A percentile compares a stretch with the other conserved stretches of the same genome.
These are phyloP conservation scores for Drosophila pruinosa DNA, from an alignment of 1,140 invertebrate species.

Conservation along the genomic window DNA sequence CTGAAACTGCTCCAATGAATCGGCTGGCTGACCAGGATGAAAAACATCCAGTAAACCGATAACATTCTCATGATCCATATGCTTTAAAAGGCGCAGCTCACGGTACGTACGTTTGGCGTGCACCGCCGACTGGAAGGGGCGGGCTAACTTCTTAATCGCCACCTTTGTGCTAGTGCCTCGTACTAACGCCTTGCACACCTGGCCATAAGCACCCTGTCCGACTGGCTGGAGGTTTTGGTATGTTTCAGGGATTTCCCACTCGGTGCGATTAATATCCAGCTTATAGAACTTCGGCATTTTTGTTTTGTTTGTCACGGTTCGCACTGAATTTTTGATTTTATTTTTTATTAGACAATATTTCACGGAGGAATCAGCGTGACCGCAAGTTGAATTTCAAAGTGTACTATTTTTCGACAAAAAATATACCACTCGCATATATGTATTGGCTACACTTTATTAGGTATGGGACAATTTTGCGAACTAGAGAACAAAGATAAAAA, in stretches of 20 bases:
- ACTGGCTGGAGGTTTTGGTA: slow-evolving; percentile 97
- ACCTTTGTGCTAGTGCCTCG: slow-evolving; percentile 91
- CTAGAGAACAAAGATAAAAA: too few species aligned
- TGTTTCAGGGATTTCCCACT: slow-evolving; percentile 97
- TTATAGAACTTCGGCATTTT: slow-evolving; percentile 87
- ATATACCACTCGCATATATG: too few species aligned
- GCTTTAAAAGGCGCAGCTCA: slow-evolving; percentile 97
- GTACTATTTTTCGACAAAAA: too few species aligned
- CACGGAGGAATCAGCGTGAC: slow-evolving; percentile 38
- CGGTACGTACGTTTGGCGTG: slow-evolving; percentile 99
- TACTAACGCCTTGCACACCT: slow-evolving; percentile 89
- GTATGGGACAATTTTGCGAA: too few species aligned
- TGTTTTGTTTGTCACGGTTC: background rate
- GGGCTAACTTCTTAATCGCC: slow-evolving; percentile 98
- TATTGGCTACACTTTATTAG: too few species aligned
- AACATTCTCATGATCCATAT: slow-evolving; percentile 99
- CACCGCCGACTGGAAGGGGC: slow-evolving; percentile 98
- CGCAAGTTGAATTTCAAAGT: too few species aligned
- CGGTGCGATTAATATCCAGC: slow-evolving; percentile 97
- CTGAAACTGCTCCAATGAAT: slow-evolving; percentile 90
- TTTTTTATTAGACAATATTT: slow-evolving; percentile 35
- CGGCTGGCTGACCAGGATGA: slow-evolving; percentile 87
- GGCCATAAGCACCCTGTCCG: slow-evolving; percentile 98
- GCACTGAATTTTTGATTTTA: slow-evolving; percentile 17
- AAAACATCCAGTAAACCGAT: slow-evolving; percentile 96